These are phyloP conservation scores for Polymixis lichenea DNA, from an alignment of 2,888 invertebrate genomes.

Conservation along the genomic window DNA sequence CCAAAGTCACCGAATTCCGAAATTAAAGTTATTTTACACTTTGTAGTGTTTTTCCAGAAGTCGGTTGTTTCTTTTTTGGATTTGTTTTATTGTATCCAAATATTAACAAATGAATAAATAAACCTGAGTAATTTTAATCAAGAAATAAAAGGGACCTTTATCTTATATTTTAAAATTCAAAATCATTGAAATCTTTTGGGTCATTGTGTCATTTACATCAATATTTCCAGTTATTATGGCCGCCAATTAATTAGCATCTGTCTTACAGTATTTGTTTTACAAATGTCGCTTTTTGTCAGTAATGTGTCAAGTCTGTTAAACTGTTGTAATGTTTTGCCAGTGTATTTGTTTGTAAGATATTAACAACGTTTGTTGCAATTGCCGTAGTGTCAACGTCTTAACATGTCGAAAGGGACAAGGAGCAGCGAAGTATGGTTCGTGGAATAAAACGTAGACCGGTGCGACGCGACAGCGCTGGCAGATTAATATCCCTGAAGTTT, in stretches of 20 bases:
- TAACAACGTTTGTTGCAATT: not conserved
- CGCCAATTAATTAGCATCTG: not conserved
- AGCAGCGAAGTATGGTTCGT: not conserved
- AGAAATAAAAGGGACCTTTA: too few species aligned
- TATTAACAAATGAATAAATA: too few species aligned
- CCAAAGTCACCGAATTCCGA: too few species aligned
- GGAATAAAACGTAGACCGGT: not conserved
- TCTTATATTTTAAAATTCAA: not conserved
- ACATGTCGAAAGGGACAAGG: too few species aligned
- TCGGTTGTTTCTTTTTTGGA: too few species aligned
- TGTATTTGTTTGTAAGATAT: not conserved
- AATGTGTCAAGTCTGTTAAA: constrained; percentile 1
- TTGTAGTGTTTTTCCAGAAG: too few species aligned
- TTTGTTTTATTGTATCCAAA: too few species aligned
- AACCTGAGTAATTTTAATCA: too few species aligned
- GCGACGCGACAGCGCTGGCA: too few species aligned
- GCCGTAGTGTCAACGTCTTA: not conserved
- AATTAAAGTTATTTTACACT: too few species aligned
- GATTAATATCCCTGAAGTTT: too few species aligned
- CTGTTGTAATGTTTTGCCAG: constrained; percentile 1
- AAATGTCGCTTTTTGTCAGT: not conserved
- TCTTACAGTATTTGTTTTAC: not conserved
- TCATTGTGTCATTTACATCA: not conserved
- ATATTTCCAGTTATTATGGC: not conserved
- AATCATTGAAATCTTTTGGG: constrained; percentile 2